Evolutionary conservation across 92 coral and sea anemone genomes (phyloP), one percentile per base, ranked within the genome.

Genomic region (Zoanthus sociatus): DNA sequence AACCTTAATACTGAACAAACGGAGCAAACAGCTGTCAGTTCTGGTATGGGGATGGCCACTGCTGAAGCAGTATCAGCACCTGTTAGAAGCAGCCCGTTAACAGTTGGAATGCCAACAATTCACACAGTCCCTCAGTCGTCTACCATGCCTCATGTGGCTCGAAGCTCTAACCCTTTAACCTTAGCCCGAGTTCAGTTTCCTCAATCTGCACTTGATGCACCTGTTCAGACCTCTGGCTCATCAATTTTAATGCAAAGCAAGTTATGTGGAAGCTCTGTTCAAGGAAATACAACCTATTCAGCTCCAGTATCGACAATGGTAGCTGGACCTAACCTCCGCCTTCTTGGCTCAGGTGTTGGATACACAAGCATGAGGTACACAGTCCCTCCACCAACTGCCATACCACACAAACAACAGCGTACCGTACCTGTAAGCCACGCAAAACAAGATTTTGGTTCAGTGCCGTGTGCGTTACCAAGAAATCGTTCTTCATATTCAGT

Each of bases 131-230:
- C 66, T n/a, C 73, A 68, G 0, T 9, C 84, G 8, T 78, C 84
- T 13, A 37, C 84, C 54, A 3, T 42, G 72, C 54, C 51, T 7
- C 84, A 32, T 37, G 72, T 78, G 72, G 53, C 46, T 12, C 53
- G 71, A 60, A 78, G 84, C 17, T 78, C 72, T 17, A 78, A 58
- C 21, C 84, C 84, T 5, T 14, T 66, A 18, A 60, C 66, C 75
- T 42, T 47, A 47, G 85, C 85, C 48, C 46, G 85, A 20, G 60
- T 74, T 5, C 70, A 50, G n/a, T 81, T 81, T 47, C 48, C 75
- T 44, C 63, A 33, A 6, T 32, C 75, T 2, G 53, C 54, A 13
- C 71, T 10, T 44, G 42, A 15, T 37, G 42, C 60, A 58, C 72
- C 70, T 16, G 73, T 33, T 46, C 73, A 79, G 68, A 15, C 56